Evolutionary conservation across 2,888 invertebrate genomes (phyloP).

Genomic region (Lithophane socia): DNA sequence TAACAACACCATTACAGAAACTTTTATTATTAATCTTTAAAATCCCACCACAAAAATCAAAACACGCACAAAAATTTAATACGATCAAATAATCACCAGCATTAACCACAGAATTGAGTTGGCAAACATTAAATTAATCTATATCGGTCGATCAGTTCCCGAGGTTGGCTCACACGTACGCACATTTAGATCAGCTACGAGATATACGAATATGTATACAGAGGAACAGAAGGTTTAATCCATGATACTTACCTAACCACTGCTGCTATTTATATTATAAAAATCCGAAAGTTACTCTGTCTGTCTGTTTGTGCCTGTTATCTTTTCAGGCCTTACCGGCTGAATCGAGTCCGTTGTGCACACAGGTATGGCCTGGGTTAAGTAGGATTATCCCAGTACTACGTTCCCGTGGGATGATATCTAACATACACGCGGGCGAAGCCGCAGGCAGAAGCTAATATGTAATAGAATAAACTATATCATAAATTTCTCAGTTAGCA

Average conservation of each 20-base stretch:
- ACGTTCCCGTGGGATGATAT: not conserved
- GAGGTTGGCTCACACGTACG: slow-evolving; percentile 66
- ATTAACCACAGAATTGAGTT: slow-evolving; percentile 66
- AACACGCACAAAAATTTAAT: slow-evolving; percentile 40
- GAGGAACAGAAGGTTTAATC: slow-evolving; percentile 39
- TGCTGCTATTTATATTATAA: no score
- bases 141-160: slow-evolving; percentile 68
- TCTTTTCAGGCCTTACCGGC: not conserved
- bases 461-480: not conserved
- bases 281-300: not conserved
- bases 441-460: not conserved
- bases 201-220: slow-evolving; percentile 41
- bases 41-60: slow-evolving; percentile 26
- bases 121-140: slow-evolving; percentile 67
- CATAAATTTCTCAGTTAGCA: not conserved
- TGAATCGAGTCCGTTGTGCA: not conserved
- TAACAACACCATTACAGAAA: not conserved
- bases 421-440: no score
- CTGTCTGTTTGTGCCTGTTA: not conserved
- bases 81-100: slow-evolving; percentile 54
- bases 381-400: not conserved
- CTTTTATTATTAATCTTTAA: not conserved
- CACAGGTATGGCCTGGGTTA: not conserved
- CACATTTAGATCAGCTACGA: slow-evolving; percentile 65
- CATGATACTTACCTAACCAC: not conserved